Percentiles rank a stretch among this genome's conserved stretches.
These are phyloP conservation scores for Ernsta delagoae DNA, from an alignment of 2,888 invertebrate genomes.

Conservation along the genomic window DNA sequence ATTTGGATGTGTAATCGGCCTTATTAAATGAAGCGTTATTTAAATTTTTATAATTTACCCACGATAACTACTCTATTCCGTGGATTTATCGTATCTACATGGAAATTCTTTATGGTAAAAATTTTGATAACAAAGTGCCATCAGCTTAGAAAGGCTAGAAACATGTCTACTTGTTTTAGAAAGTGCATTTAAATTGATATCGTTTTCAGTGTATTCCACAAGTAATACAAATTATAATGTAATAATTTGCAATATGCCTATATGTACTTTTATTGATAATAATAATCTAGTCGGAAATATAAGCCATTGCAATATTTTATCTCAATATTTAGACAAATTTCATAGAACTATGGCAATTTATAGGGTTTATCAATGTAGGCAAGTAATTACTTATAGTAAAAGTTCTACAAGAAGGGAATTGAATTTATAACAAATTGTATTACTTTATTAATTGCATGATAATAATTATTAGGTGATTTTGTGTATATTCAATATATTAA, in stretches of 20 bases:
- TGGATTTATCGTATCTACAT: too few relatives aligned
- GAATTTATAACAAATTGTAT: constrained; percentile 49
- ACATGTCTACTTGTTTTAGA: background rate
- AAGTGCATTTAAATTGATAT: constrained; percentile 14
- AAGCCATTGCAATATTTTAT: constrained; percentile 81
- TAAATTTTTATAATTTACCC: too few relatives aligned
- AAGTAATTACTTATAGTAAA: constrained; percentile 42
- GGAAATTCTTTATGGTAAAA: too few relatives aligned
- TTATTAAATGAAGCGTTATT: background rate
- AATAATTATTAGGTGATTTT: constrained; percentile 52
- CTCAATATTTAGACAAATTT: constrained; percentile 46
- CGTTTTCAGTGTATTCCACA: constrained; percentile 1
- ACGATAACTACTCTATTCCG: too few relatives aligned
- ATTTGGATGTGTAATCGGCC: constrained; percentile 21
- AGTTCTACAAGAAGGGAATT: constrained; percentile 36
- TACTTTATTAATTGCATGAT: constrained; percentile 61
- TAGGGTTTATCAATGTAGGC: constrained; percentile 19
- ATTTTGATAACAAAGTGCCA: background rate
- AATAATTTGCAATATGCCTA: constrained; percentile 59
- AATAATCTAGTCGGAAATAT: constrained; percentile 82
- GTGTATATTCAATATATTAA: constrained; percentile 56
- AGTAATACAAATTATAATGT: constrained; percentile 25
- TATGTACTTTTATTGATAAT: constrained; percentile 74
- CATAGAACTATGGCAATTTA: constrained; percentile 43
- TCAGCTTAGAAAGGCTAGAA: background rate